phyloP scores from a whole-genome alignment of 2,888 invertebrate species.

The Lamellibrachia satsuma region DNA sequence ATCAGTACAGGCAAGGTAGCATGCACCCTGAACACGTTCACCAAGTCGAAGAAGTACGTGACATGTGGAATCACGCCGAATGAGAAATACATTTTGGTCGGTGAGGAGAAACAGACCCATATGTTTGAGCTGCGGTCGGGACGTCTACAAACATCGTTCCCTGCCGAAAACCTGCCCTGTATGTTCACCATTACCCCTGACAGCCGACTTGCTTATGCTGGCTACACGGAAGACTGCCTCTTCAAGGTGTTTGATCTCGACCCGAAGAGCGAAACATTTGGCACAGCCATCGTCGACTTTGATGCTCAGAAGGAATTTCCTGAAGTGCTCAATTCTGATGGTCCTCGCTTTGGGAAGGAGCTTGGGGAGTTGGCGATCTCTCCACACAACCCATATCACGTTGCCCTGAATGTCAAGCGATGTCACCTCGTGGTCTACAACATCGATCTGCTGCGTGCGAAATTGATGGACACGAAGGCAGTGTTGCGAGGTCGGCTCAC shows the following conservation, averaged over 20 bases:
- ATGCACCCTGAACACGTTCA: conserved; percentile 39
- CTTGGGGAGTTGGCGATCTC: conserved; percentile 41
- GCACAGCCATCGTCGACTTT: conserved; percentile 31
- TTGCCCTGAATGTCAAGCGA: conserved; percentile 40
- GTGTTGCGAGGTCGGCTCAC: background rate
- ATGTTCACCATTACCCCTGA: conserved; percentile 44
- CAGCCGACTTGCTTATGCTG: conserved; percentile 45
- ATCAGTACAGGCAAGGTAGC: conserved; percentile 38
- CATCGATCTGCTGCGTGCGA: conserved; percentile 25
- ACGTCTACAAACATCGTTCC: conserved; percentile 34
- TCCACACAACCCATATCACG: conserved; percentile 28
- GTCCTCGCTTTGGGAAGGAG: conserved; percentile 35
- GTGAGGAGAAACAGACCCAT: conserved; percentile 37
- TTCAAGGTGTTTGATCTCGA: conserved; percentile 44
- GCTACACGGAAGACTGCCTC: conserved; percentile 46
- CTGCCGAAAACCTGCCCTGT: conserved; percentile 42
- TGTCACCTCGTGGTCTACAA: conserved; percentile 40
- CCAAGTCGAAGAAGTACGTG: conserved; percentile 38
- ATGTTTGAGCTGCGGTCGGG: conserved; percentile 39
- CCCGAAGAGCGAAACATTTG: conserved; percentile 33
- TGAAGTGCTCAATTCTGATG: conserved; percentile 30
- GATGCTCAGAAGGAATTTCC: conserved; percentile 33
- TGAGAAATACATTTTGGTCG: conserved; percentile 41
- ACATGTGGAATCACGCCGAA: conserved; percentile 42
- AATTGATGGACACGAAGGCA: background rate